Evolutionary conservation across 1,140 invertebrate species (phyloP).

Genomic region (Yoshiicerus persimilis): DNA sequence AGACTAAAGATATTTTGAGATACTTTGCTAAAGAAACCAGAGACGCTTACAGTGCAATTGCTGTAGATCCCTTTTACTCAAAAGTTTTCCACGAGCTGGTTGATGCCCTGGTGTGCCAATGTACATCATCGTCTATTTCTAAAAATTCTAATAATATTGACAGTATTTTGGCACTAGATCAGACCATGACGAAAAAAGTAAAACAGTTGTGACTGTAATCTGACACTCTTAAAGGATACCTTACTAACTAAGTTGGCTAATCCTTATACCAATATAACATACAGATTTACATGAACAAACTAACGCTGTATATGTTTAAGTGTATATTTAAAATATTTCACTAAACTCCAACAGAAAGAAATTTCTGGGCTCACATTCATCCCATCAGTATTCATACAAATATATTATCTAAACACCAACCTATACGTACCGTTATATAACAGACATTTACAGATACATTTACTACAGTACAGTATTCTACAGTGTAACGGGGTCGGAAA

Average conservation of each 20-base stretch:
- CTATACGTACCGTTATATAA: not conserved
- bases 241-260: not conserved
- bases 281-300: too few species aligned
- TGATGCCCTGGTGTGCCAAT: not conserved
- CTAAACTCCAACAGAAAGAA: not conserved
- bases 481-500: too few species aligned
- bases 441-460: not conserved
- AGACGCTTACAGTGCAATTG: not conserved
- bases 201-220: not conserved
- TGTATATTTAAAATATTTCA: not conserved
- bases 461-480: too few species aligned
- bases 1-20: constrained; percentile 6
- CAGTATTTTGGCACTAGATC: not conserved
- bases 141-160: not conserved
- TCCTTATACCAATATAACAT: too few species aligned
- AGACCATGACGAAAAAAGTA: not conserved
- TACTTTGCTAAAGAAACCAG: not conserved
- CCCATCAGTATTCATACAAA: not conserved
- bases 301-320: too few species aligned
- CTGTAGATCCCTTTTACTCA: constrained; percentile 19
- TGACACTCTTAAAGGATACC: not conserved
- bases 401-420: not conserved
- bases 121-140: not conserved
- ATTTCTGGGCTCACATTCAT: not conserved
- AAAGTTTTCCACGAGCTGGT: constrained; percentile 12